phyloP scores from a whole-genome alignment of 1,140 invertebrate species.

The Drosophila willistoni region DNA sequence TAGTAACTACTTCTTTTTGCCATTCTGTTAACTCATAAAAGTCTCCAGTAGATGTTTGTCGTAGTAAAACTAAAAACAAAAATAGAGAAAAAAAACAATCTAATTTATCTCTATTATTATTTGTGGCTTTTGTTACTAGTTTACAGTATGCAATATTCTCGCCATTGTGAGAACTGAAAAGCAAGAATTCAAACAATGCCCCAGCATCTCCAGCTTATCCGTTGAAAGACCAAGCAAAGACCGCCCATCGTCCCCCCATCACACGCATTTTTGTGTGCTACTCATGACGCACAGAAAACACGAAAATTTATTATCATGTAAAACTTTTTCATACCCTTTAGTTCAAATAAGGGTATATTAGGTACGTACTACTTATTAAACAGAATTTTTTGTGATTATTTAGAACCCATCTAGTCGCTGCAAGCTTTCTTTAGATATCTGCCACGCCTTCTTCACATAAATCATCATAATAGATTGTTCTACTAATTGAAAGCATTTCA shows the following conservation, averaged over 20 bases:
- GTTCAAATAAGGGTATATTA: not conserved
- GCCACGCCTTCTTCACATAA: too few species aligned
- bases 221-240: not conserved
- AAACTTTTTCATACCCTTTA: constrained; percentile 39
- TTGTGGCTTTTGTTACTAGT: not conserved
- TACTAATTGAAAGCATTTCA: too few species aligned
- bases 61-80: too few species aligned
- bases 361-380: too few species aligned
- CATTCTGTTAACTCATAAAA: not conserved
- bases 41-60: not conserved
- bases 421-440: too few species aligned
- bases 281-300: constrained; percentile 17
- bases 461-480: too few species aligned
- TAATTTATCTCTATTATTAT: constrained; percentile 14
- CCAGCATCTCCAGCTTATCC: constrained; percentile 5
- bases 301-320: constrained; percentile 72
- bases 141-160: not conserved
- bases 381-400: too few species aligned
- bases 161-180: not conserved
- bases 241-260: not conserved
- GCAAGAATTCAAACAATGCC: constrained; percentile 9
- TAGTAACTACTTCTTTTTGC: too few species aligned
- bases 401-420: too few species aligned
- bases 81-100: not conserved
- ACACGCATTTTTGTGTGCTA: constrained; percentile 18